Evolutionary conservation across 92 coral and sea anemone genomes (phyloP), one percentile per base, ranked within the genome.

Genomic region (Umimayanthus kanabou): DNA sequence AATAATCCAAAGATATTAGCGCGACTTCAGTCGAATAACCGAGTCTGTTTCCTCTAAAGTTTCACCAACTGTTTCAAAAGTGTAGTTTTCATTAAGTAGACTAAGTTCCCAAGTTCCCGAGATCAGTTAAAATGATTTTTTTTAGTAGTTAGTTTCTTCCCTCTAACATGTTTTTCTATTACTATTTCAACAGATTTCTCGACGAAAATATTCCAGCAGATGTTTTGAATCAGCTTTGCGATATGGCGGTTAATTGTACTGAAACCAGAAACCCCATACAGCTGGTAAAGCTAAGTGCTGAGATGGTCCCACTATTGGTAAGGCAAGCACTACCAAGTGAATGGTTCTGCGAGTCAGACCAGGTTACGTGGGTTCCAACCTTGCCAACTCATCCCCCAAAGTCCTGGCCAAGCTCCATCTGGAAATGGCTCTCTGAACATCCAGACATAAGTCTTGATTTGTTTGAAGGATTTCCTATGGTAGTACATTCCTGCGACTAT

Each of bases 351-450:
- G 66, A 28, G 9, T 29, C 76, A 16, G 89, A 86, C 23, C 23
- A 79, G 29, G 93, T 85, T 11, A 64, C 78, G 15, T 94, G 96
- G 93, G 43, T 39, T 73, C 96, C 96, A n/a, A 85, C 84, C 13
- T 81, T 69, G 47, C 77, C 88, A n/a, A 55, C 78, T 22, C 96
- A 95, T 45, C 96, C 98, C 9, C 91, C 95, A 5, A 82, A 90
- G 66, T 43, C 74, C 10, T 95, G 98, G 98, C 85, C 94, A 26
- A 82, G 23, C 58, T 78, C 29, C 23, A 73, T 89, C 0, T 95
- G 98, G 98, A 80, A 37, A 16, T 95, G 98, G 98, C 87, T 95
- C 58, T 82, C 77, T 22, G 43, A 57, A 53, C 80, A 80, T 40
- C 92, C 89, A 57, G 78, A 95, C 57, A 20, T 43, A 16, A 64